Percentiles rank a stretch among this genome's conserved stretches.
Evolutionary conservation across 2,113 vertebrate genomes (phyloP).

Genomic region (Hippoglossus stenolepis): DNA sequence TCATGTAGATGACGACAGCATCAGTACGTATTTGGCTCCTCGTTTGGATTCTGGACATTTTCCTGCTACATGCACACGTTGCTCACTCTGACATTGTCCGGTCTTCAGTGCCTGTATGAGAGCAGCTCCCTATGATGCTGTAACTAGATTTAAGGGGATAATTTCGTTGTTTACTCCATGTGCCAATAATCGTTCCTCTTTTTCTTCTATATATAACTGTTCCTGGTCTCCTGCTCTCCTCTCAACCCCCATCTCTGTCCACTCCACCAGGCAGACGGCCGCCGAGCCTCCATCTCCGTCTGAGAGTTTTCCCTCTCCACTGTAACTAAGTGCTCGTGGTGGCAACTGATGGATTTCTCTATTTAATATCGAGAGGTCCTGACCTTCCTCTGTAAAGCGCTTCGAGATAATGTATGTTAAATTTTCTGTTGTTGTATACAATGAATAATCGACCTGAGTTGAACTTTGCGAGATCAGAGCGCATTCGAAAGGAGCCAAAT

Average conservation of each 20-base stretch:
- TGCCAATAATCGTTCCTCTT: background rate
- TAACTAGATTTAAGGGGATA: background rate
- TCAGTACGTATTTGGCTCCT: too few relatives aligned
- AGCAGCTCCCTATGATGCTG: background rate
- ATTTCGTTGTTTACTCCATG: background rate
- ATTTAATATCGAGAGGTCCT: background rate
- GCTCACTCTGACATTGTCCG: too few relatives aligned
- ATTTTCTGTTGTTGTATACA: background rate
- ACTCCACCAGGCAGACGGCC: background rate
- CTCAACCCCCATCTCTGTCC: background rate
- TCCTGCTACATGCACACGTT: too few relatives aligned
- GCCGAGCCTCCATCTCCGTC: background rate
- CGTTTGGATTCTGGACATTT: too few relatives aligned
- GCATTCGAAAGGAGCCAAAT: background rate
- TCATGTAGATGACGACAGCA: background rate
- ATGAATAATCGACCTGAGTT: background rate
- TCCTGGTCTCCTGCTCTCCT: background rate
- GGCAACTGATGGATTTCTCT: background rate
- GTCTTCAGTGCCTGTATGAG: too few relatives aligned
- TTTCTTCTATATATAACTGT: background rate
- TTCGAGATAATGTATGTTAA: background rate
- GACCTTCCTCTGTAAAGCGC: background rate
- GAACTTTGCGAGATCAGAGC: background rate
- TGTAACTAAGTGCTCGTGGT: background rate
- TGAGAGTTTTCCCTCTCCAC: background rate